Percentiles rank a stretch among this genome's conserved stretches.
Evolutionary conservation across 2,797 vertebrate genomes (phyloP).

Genomic region (Merluccius polli): DNA sequence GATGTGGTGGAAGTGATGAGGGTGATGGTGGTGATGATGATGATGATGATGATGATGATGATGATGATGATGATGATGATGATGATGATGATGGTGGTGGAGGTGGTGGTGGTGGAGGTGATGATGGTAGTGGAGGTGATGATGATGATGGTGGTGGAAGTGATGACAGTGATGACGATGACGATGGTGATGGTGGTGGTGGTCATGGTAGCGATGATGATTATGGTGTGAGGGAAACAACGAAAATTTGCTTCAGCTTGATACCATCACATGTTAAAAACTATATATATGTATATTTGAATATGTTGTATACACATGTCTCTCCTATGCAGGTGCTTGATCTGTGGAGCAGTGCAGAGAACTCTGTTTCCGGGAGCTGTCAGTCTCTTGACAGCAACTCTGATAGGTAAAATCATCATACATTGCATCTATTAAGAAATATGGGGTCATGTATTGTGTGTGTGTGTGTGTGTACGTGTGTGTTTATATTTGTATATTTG

Average conservation of each 20-base stretch:
- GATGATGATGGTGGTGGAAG: too few relatives aligned
- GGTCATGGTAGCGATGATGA: background rate
- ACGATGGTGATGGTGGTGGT: too few relatives aligned
- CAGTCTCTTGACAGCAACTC: conserved; percentile 94
- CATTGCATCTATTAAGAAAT: background rate
- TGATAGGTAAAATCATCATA: conserved; percentile 78
- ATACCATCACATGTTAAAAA: background rate
- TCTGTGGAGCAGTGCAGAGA: conserved; percentile 93
- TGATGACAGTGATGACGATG: too few relatives aligned
- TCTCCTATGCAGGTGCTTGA: conserved; percentile 80
- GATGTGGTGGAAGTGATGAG: too few relatives aligned
- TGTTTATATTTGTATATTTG: too few relatives aligned
- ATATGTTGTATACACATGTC: background rate
- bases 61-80: background rate
- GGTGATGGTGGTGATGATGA: background rate
- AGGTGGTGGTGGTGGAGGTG: too few relatives aligned
- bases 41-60: background rate
- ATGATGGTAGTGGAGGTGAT: too few relatives aligned
- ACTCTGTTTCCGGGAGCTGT: conserved; percentile 93
- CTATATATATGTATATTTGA: too few relatives aligned
- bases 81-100: too few relatives aligned
- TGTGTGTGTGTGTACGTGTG: background rate
- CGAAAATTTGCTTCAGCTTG: too few relatives aligned
- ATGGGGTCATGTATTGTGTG: too few relatives aligned
- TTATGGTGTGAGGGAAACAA: too few relatives aligned